A percentile compares a stretch with the other conserved stretches of the same genome.
Conservation (phyloP, 2,888 invertebrate species). For the Noctuana brunneofusca region DNA sequence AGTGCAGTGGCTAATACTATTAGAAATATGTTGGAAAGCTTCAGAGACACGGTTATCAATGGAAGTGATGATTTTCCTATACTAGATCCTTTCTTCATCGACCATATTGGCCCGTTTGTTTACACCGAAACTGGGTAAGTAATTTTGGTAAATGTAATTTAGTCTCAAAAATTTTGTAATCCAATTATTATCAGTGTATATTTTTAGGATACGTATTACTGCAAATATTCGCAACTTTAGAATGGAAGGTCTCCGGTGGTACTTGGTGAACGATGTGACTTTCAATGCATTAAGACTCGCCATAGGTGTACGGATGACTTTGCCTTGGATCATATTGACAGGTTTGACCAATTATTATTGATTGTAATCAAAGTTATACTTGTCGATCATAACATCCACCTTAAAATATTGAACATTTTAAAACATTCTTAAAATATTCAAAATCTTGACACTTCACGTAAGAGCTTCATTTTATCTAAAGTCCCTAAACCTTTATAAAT, state of each 20-base stretch:
- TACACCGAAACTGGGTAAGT: conserved; percentile 18
- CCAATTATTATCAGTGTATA: too few relatives aligned
- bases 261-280: conserved; percentile 15
- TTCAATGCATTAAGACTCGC: conserved; percentile 8
- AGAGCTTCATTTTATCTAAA: too few relatives aligned
- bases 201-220: conserved; percentile 13
- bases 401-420: too few relatives aligned
- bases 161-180: too few relatives aligned
- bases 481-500: too few relatives aligned
- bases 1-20: conserved; percentile 19
- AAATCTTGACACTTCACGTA: too few relatives aligned
- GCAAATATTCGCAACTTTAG: conserved; percentile 18
- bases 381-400: too few relatives aligned
- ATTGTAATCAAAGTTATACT: too few relatives aligned
- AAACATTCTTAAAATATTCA: too few relatives aligned
- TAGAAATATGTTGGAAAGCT: conserved; percentile 12
- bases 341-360: neutral
- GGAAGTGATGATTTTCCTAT: conserved; percentile 17
- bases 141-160: too few relatives aligned
- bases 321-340: conserved; percentile 15
- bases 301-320: conserved; percentile 1
- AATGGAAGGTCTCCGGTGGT: conserved; percentile 24
- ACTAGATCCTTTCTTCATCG: conserved; percentile 4
- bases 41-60: conserved; percentile 16
- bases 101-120: conserved; percentile 14